Percentiles rank a stretch among this genome's conserved stretches.
phyloP scores from a whole-genome alignment of 2,797 vertebrate species.

The Craterocephalus amniculus region DNA sequence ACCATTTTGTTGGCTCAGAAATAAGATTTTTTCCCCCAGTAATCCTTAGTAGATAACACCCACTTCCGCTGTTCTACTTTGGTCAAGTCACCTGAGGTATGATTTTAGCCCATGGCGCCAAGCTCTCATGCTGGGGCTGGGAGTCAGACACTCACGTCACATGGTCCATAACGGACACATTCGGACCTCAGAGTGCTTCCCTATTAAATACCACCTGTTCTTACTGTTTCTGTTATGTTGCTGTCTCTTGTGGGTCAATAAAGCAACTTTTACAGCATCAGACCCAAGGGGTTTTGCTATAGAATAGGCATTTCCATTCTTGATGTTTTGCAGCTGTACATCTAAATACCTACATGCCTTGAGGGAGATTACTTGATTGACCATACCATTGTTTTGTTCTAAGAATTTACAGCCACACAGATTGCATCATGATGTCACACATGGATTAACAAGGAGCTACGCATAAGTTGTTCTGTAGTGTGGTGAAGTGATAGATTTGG shows the following conservation, averaged over 20 bases:
- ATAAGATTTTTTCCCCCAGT: slow-evolving; percentile 2
- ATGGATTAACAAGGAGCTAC: slow-evolving; percentile 35
- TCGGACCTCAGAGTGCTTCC: slow-evolving; percentile 22
- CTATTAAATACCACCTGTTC: slow-evolving; percentile 58
- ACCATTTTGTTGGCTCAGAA: background rate
- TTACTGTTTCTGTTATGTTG: slow-evolving; percentile 41
- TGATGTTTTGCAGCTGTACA: slow-evolving; percentile 56
- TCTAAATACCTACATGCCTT: slow-evolving; percentile 23
- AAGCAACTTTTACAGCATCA: slow-evolving; percentile 16
- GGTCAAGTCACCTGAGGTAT: slow-evolving; percentile 35
- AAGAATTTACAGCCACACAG: slow-evolving; percentile 22
- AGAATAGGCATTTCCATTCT: slow-evolving; percentile 42
- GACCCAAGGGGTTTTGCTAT: slow-evolving; percentile 26
- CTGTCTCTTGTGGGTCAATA: slow-evolving; percentile 26
- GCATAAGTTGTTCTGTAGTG: slow-evolving; percentile 38
- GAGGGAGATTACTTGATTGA: slow-evolving; percentile 55
- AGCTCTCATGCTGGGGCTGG: slow-evolving; percentile 32
- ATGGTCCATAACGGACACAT: slow-evolving; percentile 11
- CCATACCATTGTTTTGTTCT: slow-evolving; percentile 48
- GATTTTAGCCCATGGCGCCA: slow-evolving; percentile 24
- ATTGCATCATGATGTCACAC: slow-evolving; percentile 43
- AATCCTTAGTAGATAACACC: slow-evolving; percentile 5
- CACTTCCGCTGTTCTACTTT: slow-evolving; percentile 25
- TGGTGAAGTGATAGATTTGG: slow-evolving; percentile 44
- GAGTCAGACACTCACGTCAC: slow-evolving; percentile 22